Evolutionary conservation across 2,888 invertebrate species (phyloP), one percentile per base, ranked within the genome.

Genomic region (Hoplodrina ambigua): DNA sequence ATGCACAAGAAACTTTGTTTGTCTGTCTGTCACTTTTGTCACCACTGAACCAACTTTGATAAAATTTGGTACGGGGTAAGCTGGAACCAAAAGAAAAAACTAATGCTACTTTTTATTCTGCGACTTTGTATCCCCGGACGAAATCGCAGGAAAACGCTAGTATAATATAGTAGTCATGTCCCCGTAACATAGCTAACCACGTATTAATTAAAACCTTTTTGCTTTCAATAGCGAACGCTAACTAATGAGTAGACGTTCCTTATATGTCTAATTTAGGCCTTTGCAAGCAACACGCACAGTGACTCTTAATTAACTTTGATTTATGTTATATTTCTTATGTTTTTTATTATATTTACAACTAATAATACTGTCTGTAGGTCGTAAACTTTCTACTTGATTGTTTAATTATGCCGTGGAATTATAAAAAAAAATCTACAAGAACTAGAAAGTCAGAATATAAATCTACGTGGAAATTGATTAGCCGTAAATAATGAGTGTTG

Each of bases 161-260:
- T 76, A 77, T 75, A 79, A 70, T 78, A 72, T 80, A 77, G 82
- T 74, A 78, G 75, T 71, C 72, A 60, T 71, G 68, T 72, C 69
- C 72, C 78, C 59, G 57, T 69, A 78, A 67, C 75, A 74, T 83
- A 81, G 61, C 62, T 71, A 58, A 77, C 66, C 49, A 50, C 64
- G 82, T 71, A 77, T 82, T 84, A 71, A 82, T 84, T 67, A 81
- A 79, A 80, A 69, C 62, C 62, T 86, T 87, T 86, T 87, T 86
- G 81, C 82, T 49, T 73, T 76, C 58, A 64, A 72, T 63, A 73
- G 57, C 49, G 30, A 76, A 58, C 73, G 63, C 57, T 68, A 65
- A 72, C 73, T 85, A 87, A 85, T 85, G 78, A 86, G 64, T 85
- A 77, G 83, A 79, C 78, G 81, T 86, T 85, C 87, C 84, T 72